Percentiles rank a stretch among this genome's conserved stretches.
phyloP scores from a whole-genome alignment of 2,797 vertebrate genomes.

The Neosilurus hyrtlii region DNA sequence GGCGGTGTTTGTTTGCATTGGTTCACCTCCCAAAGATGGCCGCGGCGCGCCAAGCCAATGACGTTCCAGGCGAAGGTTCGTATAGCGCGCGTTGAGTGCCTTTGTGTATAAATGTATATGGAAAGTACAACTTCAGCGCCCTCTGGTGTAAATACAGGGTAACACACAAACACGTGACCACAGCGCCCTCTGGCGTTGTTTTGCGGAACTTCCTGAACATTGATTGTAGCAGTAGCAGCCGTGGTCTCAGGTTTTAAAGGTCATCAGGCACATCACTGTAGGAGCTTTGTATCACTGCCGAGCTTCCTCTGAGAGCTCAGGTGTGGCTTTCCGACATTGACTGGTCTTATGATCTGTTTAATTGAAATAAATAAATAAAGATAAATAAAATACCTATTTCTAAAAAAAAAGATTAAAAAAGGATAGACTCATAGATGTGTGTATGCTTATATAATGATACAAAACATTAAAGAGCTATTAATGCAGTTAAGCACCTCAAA shows the following conservation, averaged over 20 bases:
- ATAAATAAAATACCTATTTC: not conserved
- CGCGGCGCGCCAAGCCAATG: too few species aligned
- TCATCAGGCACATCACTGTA: conserved; percentile 10
- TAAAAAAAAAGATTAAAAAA: not conserved
- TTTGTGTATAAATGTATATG: too few species aligned
- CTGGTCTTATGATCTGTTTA: not conserved
- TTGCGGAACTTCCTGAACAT: not conserved
- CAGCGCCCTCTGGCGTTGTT: not conserved
- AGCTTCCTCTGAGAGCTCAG: not conserved
- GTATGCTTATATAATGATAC: not conserved
- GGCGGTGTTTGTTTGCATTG: too few species aligned
- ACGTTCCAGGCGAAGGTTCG: too few species aligned
- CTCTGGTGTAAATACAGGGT: not conserved
- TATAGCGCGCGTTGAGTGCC: too few species aligned
- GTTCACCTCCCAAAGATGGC: too few species aligned
- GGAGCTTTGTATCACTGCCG: not conserved
- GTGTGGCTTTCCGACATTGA: not conserved
- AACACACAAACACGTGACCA: not conserved
- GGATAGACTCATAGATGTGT: not conserved
- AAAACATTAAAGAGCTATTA: not conserved
- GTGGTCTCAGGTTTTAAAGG: conserved; percentile 6
- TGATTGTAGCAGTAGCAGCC: not conserved
- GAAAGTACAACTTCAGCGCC: not conserved
- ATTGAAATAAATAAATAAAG: not conserved
- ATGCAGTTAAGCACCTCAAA: not conserved